Percentiles rank a stretch among this genome's conserved stretches.
phyloP scores from a whole-genome alignment of 1,140 invertebrate species.

The Bathynomus jamesi region DNA sequence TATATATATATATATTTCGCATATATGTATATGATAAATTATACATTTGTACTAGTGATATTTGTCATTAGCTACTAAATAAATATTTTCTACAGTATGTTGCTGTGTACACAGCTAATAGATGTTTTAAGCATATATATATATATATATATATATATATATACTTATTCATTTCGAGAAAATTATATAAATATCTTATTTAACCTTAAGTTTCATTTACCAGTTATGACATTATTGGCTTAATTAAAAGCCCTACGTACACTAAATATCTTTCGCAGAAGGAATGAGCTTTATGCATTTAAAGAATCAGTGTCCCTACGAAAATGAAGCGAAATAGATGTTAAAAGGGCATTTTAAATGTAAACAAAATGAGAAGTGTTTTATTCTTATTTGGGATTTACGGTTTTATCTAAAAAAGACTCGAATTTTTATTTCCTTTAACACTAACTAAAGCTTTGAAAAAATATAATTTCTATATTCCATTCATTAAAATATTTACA shows the following conservation, averaged over 20 bases:
- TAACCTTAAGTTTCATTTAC: background rate
- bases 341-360: background rate
- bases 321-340: background rate
- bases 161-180: background rate
- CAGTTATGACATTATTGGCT: no score
- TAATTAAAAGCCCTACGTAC: no score
- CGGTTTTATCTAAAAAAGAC: no score
- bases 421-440: no score
- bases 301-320: background rate
- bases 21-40: background rate
- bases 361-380: background rate
- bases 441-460: no score
- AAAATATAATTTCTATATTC: no score
- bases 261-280: background rate
- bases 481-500: no score
- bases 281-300: background rate
- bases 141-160: conserved; percentile 3
- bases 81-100: no score
- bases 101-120: background rate
- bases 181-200: background rate
- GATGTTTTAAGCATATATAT: background rate
- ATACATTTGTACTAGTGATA: background rate
- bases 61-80: no score
- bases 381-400: no score
- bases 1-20: background rate